Conservation (phyloP, 2,797 vertebrate species). For the Myotis planiceps region DNA sequence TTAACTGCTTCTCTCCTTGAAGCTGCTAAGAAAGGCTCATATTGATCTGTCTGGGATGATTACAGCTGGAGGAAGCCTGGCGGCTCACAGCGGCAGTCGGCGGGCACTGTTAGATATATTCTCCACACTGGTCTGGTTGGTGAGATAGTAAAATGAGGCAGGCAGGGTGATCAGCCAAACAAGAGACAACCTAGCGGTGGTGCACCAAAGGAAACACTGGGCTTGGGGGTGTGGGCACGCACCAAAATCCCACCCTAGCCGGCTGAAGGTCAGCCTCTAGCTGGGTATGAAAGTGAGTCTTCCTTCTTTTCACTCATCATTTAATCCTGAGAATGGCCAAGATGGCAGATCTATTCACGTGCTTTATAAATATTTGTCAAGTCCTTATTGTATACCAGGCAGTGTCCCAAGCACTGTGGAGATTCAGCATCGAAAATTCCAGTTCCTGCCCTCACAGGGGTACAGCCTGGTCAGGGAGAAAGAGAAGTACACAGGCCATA, state of each 20-base stretch:
- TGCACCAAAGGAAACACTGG: background rate
- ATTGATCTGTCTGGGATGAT: background rate
- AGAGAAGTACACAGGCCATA: background rate
- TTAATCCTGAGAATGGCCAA: background rate
- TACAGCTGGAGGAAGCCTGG: fast-evolving
- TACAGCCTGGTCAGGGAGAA: background rate
- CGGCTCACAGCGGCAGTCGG: background rate
- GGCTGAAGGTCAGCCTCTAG: background rate
- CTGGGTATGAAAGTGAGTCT: background rate
- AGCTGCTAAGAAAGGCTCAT: background rate
- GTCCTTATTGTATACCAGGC: background rate
- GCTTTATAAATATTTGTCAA: background rate
- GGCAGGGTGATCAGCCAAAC: background rate
- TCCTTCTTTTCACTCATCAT: background rate
- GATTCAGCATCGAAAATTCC: background rate
- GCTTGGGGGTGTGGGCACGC: fast-evolving
- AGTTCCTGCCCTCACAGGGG: background rate
- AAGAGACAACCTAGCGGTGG: background rate
- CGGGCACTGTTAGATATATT: background rate
- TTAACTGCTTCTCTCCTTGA: background rate
- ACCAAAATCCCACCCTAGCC: fast-evolving
- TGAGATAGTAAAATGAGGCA: background rate
- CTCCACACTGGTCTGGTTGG: background rate
- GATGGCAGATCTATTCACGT: background rate
- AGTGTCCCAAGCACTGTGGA: background rate